Evolutionary conservation across 37 sponge, comb jelly and placozoan species (phyloP), one percentile per base, ranked within the genome.

Genomic region (Petrosia ficiformis): DNA sequence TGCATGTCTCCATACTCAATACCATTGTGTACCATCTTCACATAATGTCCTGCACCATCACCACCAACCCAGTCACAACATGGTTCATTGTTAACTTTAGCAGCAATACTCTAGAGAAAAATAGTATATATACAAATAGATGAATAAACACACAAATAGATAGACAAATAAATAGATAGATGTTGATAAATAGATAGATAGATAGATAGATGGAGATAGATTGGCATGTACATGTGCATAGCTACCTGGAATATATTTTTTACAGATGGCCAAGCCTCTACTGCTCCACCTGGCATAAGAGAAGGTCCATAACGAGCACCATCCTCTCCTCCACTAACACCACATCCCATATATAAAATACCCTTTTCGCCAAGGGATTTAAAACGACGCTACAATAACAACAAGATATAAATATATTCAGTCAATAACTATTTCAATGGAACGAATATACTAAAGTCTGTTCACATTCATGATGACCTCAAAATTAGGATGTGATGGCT

Each of bases 1-100:
- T 96, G 97, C 97, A 97, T 94, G 81, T 97, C 97, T 67, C 97
- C 97, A 71, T 97, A 97, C 78, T 97, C 97, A 35, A 97, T 97
- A 29, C 97, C 97, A 86, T 97, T 97, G 92, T 97, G 97, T 4
- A 97, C 97, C 97, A 97, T 97, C 92, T 97, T 97, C 73, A 97
- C 97, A 74, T 86, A 97, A 79, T 97, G 97, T 0, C 97, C 97
- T 11, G 97, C 89, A 24, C 97, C 97, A 34, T 94, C 92, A 61
- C 67, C 84, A 2, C 97, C 97, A 16, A 97, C 97, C 95, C 95
- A 94, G 76, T 94, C 95, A 83, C 95, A 94, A 78, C 95, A 94
- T n/a, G 95, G 95, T 68, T 94, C 90, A 3, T 75, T 73, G 57
- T 65, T 75, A 11, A 61, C 90, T 60, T 97, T 93, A 32, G 97